A percentile compares a stretch with the other conserved stretches of the same genome.
Conservation (phyloP, 1,140 invertebrate genomes). For the Bombus cullumanus region DNA sequence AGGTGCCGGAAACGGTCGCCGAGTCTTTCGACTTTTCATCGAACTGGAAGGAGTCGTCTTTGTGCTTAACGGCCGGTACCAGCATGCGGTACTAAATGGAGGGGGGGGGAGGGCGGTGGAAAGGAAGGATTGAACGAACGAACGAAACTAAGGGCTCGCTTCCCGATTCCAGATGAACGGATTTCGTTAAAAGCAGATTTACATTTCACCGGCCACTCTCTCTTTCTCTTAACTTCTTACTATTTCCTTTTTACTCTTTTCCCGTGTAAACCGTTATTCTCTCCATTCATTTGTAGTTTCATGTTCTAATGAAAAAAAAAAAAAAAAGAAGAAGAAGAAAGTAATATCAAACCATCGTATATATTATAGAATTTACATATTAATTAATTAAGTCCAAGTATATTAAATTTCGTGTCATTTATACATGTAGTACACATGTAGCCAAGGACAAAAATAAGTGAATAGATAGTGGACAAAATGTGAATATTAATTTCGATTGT, state of each 20-base stretch:
- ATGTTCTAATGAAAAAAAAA: neutral
- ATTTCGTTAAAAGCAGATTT: constrained; percentile 75
- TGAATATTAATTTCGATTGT: too few species aligned
- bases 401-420: neutral
- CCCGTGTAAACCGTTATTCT: neutral
- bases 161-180: constrained; percentile 71
- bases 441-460: neutral
- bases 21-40: constrained; percentile 67
- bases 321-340: neutral
- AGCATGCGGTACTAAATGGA: constrained; percentile 43
- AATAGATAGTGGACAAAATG: too few species aligned
- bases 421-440: too few species aligned
- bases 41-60: constrained; percentile 68
- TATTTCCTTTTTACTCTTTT: neutral
- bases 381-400: neutral
- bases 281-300: neutral
- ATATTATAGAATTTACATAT: neutral
- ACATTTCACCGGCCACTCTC: constrained; percentile 58
- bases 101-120: neutral
- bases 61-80: constrained; percentile 58
- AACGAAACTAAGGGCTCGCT: constrained; percentile 45
- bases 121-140: constrained; percentile 13
- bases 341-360: neutral
- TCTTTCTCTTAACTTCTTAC: neutral
- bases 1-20: constrained; percentile 29